Evolutionary conservation across 1,140 invertebrate species (phyloP), one percentile per base, ranked within the genome.

Genomic region (Manduca sexta): DNA sequence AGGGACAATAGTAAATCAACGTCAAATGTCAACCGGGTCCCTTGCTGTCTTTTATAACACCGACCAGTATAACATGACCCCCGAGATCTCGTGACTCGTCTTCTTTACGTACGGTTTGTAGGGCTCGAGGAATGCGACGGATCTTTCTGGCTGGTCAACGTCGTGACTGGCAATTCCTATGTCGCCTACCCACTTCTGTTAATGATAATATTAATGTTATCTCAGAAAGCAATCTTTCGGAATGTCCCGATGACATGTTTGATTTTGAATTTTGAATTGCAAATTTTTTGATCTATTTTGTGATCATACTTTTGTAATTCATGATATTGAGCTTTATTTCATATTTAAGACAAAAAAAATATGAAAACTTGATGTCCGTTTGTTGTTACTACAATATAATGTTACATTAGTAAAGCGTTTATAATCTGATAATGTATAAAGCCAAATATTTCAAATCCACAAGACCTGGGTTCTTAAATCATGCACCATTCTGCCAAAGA

Each of bases 201-300:
- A 84, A 84, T 82, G 76, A 82, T 77, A 81, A 82, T 78, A 82
- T 82, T 82, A 73, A 79, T 80, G 65, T 75, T 74, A 70, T 74
- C 68, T 78, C 51, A 56, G 57, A 76, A 69, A 79, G 64, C 69
- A 69, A 77, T 82, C 70, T 67, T 29, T 54, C 52, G 51, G 56
- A 69, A 57, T 43, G 47, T 49, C 59, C 48, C 58, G 60, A 71
- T 58, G 61, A 63, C 56, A 57, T 45, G 46, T 40, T 49, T 45
- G 53, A 62, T 61, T 67, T 65, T 69, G 60, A 64, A 64, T 74
- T 60, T 69, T 65, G 59, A 73, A 69, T 74, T 58, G 46, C 45
- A 40, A 52, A 49, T 51, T 26, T 26, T 26, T 5, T 26, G 31
- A 50, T 6, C 29, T 26, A 26, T 26, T 26, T 26, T 26, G 8